A percentile compares a stretch with the other conserved stretches of the same genome.
Evolutionary conservation across 2,113 vertebrate genomes (phyloP).

Genomic region (Corythaeola cristata): DNA sequence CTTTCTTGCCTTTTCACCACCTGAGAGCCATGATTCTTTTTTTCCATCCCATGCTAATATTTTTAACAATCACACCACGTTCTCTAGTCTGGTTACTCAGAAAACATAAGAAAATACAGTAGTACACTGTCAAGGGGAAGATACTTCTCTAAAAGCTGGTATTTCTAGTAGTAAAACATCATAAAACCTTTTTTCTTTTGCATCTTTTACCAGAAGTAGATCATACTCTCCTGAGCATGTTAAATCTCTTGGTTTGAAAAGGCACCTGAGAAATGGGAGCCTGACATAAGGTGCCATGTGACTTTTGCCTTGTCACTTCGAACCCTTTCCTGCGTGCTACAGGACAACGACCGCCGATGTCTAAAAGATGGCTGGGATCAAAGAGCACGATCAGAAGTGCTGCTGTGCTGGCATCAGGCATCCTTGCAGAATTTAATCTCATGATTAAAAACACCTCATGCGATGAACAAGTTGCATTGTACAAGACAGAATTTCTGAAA

Average conservation of each 20-base stretch:
- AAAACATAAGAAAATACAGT: neutral
- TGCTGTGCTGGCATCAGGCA: neutral
- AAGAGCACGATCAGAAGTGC: neutral
- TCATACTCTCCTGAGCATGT: neutral
- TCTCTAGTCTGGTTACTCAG: neutral
- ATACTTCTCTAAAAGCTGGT: neutral
- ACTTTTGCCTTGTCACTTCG: neutral
- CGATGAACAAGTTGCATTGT: neutral
- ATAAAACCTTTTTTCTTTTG: neutral
- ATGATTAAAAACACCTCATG: neutral
- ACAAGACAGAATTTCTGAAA: neutral
- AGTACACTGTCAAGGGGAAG: neutral
- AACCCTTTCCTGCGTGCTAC: neutral
- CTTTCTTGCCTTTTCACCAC: neutral
- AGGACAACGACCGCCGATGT: neutral
- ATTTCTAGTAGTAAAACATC: neutral
- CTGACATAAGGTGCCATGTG: neutral
- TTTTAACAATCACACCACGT: neutral
- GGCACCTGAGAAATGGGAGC: neutral
- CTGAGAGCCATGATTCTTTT: neutral
- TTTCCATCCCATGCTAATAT: neutral
- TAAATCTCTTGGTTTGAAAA: neutral
- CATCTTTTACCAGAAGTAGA: neutral
- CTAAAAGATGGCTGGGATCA: neutral
- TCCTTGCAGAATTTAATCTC: neutral